These are phyloP conservation scores for Agelaius phoeniceus DNA, from an alignment of 2,113 vertebrate species.

Conservation along the genomic window DNA sequence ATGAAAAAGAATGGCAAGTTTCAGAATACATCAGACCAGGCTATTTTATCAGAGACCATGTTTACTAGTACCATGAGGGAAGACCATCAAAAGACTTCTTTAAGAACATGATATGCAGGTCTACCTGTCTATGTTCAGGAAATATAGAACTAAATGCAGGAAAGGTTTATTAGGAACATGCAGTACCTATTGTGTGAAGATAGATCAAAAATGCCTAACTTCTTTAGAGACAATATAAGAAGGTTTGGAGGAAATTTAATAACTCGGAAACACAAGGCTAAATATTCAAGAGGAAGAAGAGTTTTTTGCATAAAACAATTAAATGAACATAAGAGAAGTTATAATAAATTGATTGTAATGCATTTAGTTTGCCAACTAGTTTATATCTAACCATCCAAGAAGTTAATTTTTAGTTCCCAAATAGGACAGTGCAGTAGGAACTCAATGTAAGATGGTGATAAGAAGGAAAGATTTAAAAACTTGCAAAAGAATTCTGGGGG, in stretches of 20 bases:
- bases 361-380: neutral
- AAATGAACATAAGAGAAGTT: neutral
- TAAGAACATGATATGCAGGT: neutral
- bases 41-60: neutral
- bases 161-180: neutral
- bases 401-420: neutral
- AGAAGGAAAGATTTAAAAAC: neutral
- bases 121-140: neutral
- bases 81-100: neutral
- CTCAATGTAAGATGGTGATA: neutral
- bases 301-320: neutral
- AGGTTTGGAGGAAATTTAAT: neutral
- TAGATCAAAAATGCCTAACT: neutral
- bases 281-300: neutral
- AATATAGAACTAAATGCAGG: neutral
- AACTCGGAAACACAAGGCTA: neutral
- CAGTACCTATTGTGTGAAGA: neutral
- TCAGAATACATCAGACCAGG: neutral
- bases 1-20: neutral
- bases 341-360: neutral
- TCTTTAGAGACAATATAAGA: neutral
- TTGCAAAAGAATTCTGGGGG: neutral
- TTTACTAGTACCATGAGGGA: neutral
- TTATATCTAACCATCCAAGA: neutral
- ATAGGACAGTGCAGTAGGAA: neutral